Evolutionary conservation across 35 echinoderm and acorn worm genomes (phyloP), one percentile per base, ranked within the genome.

Genomic region (Apostichopus japonicus): DNA sequence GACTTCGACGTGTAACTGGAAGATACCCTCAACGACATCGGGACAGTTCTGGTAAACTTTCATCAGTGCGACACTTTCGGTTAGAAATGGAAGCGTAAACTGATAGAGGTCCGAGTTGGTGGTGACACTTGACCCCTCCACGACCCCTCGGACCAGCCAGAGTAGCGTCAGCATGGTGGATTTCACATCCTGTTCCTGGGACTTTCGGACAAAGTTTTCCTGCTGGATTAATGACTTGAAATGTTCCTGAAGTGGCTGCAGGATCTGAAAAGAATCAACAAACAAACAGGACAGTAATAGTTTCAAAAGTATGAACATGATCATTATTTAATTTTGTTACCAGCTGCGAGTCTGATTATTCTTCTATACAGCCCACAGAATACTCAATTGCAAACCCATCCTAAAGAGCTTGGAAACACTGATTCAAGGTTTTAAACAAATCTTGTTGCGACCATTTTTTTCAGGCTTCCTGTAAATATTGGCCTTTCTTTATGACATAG

Each of bases 11-110:
- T 79, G 96, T 6, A 99, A 77, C 19, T 93, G 78, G 62, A 99
- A 88, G 4, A 99, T 86, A 54, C 91, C 70, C 53, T 93, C 94
- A 2, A 99, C 92, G 10, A 99, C 54, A 10, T 96, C 95, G 1
- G 95, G 57, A 77, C 93, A 95, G 67, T 96, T 96, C 44, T 94
- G 95, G 62, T 99, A 99, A n/a, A 90, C 93, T 67, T 92, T 91
- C 54, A 96, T 54, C 1, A 99, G 65, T 4, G 95, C 77, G 4
- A 99, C 92, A 22, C 95, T 88, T 71, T 96, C 95, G 22, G 76
- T 93, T 33, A 96, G 77, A 54, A 99, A 94, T 25, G 97, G 97
- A 54, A 94, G 75, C 77, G 62, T 86, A 80, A 94, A 99, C 56
- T 70, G 70, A 92, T 91, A 96, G 21, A 95, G 90, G 22, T 93